Evolutionary conservation across 92 coral and sea anemone genomes (phyloP), one percentile per base, ranked within the genome.

Genomic region (Parazoanthus swiftii): DNA sequence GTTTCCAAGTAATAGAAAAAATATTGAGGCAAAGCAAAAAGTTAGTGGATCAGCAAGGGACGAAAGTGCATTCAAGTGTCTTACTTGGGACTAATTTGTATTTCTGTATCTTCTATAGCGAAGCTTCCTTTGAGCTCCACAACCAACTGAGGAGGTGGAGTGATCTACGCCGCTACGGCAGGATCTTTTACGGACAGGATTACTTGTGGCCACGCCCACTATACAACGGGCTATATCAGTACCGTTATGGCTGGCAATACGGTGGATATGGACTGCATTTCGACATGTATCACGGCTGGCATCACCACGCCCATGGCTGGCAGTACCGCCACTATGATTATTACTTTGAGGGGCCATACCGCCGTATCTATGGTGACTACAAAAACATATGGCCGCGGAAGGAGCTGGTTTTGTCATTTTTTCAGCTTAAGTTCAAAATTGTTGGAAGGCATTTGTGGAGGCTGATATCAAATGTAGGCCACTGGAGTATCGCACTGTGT

Each of bases 231-330:
- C 58, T 20, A 9, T 82, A 67, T 43, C 76, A 82, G 56, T 67
- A 66, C 77, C 75, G 16, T 15, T 83, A 66, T 42, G 86, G 86
- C 43, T 68, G 86, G 86, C 77, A 83, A 33, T 83, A 83, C 39
- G 86, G 86, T 4, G 86, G 76, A 5, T 81, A 58, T 58, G 85
- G 75, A 8, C 37, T 66, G 5, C 86, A 82, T 3, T 82, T 67
- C 36, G 75, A 81, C 2, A 65, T 36, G 51, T 59, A 35, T 59
- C 77, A 33, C 42, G 86, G 86, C 77, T 83, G 86, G 86, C 65
- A 83, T 29, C 63, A 83, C 35, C 77, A 83, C 65, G 86, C 86
- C 5, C 76, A 83, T 14, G 86, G 86, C 42, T 83, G 86, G 86
- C 86, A 83, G 77, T 83, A 68, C 26, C 76, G 86, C 58, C 48